Conservation (phyloP, 1,140 invertebrate species). For the Zaprionus kolodkinae region DNA sequence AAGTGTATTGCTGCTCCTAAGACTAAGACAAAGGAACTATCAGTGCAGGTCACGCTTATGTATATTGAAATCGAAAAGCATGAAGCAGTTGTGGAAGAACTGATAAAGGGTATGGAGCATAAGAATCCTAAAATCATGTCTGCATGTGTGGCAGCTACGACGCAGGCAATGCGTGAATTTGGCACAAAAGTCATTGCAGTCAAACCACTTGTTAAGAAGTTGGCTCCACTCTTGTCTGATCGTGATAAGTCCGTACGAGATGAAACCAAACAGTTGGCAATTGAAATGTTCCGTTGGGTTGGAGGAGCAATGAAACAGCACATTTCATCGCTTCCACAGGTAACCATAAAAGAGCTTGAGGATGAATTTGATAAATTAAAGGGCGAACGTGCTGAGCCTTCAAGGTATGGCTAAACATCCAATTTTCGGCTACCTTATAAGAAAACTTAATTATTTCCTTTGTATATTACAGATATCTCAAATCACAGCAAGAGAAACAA, state of each 20-base stretch:
- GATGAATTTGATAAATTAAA: slow-evolving; percentile 92
- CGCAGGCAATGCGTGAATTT: slow-evolving; percentile 93
- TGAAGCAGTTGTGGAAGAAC: slow-evolving; percentile 94
- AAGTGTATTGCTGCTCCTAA: slow-evolving; percentile 97
- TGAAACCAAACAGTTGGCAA: slow-evolving; percentile 93
- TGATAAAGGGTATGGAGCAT: slow-evolving; percentile 96
- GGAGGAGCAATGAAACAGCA: slow-evolving; percentile 94
- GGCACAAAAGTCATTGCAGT: slow-evolving; percentile 95
- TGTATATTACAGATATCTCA: slow-evolving; percentile 88
- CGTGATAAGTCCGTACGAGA: slow-evolving; percentile 96
- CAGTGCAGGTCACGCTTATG: slow-evolving; percentile 95
- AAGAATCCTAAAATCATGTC: slow-evolving; percentile 98
- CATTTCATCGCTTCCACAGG: slow-evolving; percentile 93
- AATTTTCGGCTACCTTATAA: neutral
- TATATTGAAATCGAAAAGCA: slow-evolving; percentile 98
- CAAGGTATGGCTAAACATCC: slow-evolving; percentile 57
- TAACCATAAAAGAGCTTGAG: slow-evolving; percentile 95
- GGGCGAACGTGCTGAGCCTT: slow-evolving; percentile 89
- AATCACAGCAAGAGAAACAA: slow-evolving; percentile 94
- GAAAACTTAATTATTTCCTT: neutral
- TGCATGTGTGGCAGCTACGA: slow-evolving; percentile 91
- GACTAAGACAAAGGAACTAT: slow-evolving; percentile 95
- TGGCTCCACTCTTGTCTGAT: slow-evolving; percentile 93
- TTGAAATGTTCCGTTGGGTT: slow-evolving; percentile 97
- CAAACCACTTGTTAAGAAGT: slow-evolving; percentile 95